These are phyloP conservation scores for Seriola aureovittata DNA, from an alignment of 2,113 vertebrate species.

Conservation along the genomic window DNA sequence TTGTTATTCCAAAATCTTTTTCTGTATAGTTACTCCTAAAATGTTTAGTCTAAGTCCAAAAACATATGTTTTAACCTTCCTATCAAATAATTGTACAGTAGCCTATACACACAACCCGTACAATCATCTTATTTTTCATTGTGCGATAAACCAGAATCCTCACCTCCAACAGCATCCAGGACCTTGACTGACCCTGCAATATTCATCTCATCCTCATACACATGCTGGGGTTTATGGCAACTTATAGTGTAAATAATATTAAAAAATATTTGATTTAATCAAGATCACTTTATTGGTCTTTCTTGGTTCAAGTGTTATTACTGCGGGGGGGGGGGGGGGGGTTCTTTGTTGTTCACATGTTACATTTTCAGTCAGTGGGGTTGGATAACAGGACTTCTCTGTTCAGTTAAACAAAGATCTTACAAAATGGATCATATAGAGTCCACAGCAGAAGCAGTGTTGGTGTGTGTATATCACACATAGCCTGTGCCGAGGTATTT, in stretches of 20 bases:
- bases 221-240: neutral
- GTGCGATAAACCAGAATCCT: neutral
- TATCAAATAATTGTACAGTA: neutral
- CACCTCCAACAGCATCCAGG: neutral
- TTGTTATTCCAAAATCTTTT: neutral
- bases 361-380: too few species aligned
- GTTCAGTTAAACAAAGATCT: neutral
- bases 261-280: neutral
- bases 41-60: neutral
- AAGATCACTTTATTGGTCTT: neutral
- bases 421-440: neutral
- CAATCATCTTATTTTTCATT: neutral
- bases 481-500: neutral
- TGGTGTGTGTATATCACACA: conserved; percentile 1
- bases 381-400: neutral
- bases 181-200: neutral
- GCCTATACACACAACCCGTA: neutral
- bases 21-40: neutral
- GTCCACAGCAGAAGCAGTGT: neutral
- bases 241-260: too few species aligned
- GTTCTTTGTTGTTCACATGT: neutral
- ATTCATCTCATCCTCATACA: neutral
- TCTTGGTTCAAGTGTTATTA: neutral
- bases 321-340: too few species aligned
- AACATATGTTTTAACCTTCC: neutral